Conservation (phyloP, 2,113 vertebrate genomes). For the Accipiter virgatus region DNA sequence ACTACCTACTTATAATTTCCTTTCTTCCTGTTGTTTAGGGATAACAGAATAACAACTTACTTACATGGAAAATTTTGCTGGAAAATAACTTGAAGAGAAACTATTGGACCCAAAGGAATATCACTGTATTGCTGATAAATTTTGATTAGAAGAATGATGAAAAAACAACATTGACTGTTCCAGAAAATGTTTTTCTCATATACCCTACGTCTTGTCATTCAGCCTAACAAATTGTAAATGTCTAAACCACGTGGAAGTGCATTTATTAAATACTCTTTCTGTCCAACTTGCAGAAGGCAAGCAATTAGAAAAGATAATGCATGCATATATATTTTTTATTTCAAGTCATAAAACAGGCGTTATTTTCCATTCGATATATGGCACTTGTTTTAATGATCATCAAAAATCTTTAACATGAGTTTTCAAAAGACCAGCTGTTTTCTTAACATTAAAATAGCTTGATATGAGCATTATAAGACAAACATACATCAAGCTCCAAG, state of each 20-base stretch:
- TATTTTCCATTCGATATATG: background rate
- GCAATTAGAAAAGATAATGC: background rate
- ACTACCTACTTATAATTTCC: background rate
- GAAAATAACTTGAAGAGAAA: conserved; percentile 70
- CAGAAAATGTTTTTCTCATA: conserved; percentile 28
- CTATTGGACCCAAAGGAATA: conserved; percentile 67
- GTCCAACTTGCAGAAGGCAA: background rate
- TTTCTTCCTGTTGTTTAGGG: background rate
- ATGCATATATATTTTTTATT: background rate
- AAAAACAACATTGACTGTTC: conserved; percentile 60
- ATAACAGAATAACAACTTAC: conserved; percentile 73
- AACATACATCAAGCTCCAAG: background rate
- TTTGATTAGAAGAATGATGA: conserved; percentile 75
- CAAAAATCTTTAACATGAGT: background rate
- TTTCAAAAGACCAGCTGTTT: background rate
- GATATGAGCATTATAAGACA: background rate
- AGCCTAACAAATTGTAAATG: conserved; percentile 70
- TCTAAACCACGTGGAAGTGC: background rate
- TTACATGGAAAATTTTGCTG: conserved; percentile 73
- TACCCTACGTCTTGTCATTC: conserved; percentile 62
- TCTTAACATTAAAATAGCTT: background rate
- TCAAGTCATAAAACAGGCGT: background rate
- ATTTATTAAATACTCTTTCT: background rate
- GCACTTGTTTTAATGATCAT: background rate
- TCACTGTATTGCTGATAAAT: conserved; percentile 58